Evolutionary conservation across 2,113 vertebrate genomes (phyloP).

Genomic region (Tinamus guttatus): DNA sequence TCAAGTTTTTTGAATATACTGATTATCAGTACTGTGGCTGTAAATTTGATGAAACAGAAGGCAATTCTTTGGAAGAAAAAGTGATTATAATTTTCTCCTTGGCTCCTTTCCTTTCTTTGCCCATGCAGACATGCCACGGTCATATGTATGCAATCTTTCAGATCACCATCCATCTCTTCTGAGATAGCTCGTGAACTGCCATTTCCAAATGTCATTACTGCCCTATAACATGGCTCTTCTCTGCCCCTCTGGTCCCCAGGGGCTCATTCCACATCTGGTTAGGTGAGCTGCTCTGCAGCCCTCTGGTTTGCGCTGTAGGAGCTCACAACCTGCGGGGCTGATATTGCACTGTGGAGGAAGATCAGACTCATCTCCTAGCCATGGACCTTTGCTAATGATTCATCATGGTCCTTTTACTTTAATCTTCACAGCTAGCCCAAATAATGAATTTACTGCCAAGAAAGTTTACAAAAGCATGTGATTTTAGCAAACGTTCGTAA

Average conservation of each 20-base stretch:
- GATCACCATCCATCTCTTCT: not conserved
- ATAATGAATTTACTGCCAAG: conserved; percentile 42
- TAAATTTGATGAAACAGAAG: not conserved
- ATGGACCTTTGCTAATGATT: not conserved
- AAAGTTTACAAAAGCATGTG: conserved; percentile 26
- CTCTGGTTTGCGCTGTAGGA: not conserved
- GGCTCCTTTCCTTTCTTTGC: not conserved
- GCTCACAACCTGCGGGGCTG: not conserved
- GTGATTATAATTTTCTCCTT: not conserved
- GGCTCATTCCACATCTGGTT: not conserved
- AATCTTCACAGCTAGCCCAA: conserved; percentile 19
- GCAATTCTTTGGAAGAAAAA: not conserved
- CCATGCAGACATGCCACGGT: not conserved
- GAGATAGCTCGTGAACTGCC: not conserved
- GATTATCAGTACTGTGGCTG: not conserved
- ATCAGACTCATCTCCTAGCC: not conserved
- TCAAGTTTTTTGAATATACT: not conserved
- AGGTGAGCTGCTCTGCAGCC: not conserved
- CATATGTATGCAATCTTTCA: not conserved
- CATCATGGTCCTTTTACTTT: conserved; percentile 5
- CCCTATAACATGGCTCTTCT: not conserved
- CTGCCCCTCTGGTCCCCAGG: not conserved
- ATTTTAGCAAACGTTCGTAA: not conserved
- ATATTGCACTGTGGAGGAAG: not conserved
- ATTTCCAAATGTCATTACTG: not conserved